Evolutionary conservation across 2,888 invertebrate genomes (phyloP), one percentile per base, ranked within the genome.

Genomic region (Ectobius pallidus): DNA sequence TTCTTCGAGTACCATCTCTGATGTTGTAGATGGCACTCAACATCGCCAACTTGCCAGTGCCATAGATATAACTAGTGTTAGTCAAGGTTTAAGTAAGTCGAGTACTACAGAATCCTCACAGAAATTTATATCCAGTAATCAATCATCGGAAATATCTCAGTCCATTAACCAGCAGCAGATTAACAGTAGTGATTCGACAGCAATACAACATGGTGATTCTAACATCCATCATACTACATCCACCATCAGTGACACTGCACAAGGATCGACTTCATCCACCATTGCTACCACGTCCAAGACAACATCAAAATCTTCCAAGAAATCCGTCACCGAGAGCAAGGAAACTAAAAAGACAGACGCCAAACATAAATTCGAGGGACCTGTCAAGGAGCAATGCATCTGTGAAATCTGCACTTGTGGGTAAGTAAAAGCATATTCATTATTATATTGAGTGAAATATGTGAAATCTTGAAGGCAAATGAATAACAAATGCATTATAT

Each of bases 361-460:
- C 9, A 39, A 20, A 27, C 14, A 16, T 9, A 65, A 39, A 34
- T 65, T 22, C 42, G 39, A 39, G 3, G 65, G 65, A n/a, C 65
- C 65, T 11, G 27, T 65, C 77, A 92, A 91, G 81, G 94, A 94
- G 80, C 92, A 93, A 83, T 95, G 95, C 82, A 93, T 95, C 80
- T 95, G 95, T 82, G 94, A 95, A 85, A 90, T 95, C 76, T 95
- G 95, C 83, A 95, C 94, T 80, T 95, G 95, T 85, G 95, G 95
- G 95, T 95, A 84, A 91, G 93, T 89, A 55, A 34, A 1, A 34
- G 62, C 62, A n/a, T n/a, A n/a, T n/a, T n/a, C n/a, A n/a, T n/a
- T n/a, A n/a, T n/a, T n/a, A n/a, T n/a, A n/a, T n/a, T n/a, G n/a
- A n/a, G n/a, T n/a, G n/a, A n/a, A n/a, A n/a, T n/a, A n/a, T n/a